Percentiles rank a stretch among this genome's conserved stretches.
phyloP scores from a whole-genome alignment of 2,797 vertebrate species.

The Thamnophis elegans region DNA sequence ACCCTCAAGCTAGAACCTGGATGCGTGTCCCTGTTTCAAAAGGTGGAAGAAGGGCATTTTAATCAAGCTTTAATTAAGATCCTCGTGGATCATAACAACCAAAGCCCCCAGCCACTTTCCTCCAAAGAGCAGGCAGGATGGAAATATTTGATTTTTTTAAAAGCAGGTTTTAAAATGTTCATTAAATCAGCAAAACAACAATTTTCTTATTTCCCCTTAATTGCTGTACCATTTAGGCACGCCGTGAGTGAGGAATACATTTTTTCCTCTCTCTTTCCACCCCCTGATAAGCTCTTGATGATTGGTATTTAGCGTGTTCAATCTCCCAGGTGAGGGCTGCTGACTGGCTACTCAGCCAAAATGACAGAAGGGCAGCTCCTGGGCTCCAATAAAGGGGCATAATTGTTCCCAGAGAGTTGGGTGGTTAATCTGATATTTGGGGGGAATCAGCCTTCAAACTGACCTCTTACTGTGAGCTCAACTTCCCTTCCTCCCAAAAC shows the following conservation, averaged over 20 bases:
- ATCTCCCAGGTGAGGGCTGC: slow-evolving; percentile 19
- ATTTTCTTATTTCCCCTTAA: slow-evolving; percentile 76
- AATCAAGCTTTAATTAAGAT: slow-evolving; percentile 75
- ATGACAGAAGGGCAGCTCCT: slow-evolving; percentile 38
- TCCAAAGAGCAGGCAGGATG: slow-evolving; percentile 65
- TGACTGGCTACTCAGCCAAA: slow-evolving; percentile 31
- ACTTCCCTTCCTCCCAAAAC: neutral
- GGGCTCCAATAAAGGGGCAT: slow-evolving; percentile 23
- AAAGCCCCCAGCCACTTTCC: slow-evolving; percentile 65
- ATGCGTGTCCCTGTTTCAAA: slow-evolving; percentile 60
- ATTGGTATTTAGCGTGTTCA: slow-evolving; percentile 49
- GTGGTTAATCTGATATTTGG: neutral
- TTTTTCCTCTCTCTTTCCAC: slow-evolving; percentile 3
- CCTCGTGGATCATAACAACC: slow-evolving; percentile 68
- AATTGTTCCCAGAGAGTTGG: slow-evolving; percentile 39
- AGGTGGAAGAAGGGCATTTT: slow-evolving; percentile 65
- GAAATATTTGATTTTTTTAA: slow-evolving; percentile 67
- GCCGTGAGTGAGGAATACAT: slow-evolving; percentile 59
- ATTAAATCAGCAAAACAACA: slow-evolving; percentile 77
- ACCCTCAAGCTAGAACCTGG: slow-evolving; percentile 53
- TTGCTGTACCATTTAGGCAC: slow-evolving; percentile 70
- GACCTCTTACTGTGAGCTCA: neutral
- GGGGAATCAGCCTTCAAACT: slow-evolving; percentile 2
- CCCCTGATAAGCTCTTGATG: slow-evolving; percentile 34
- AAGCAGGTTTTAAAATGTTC: slow-evolving; percentile 72